phyloP scores from a whole-genome alignment of 1,140 invertebrate species.

The Gerris buenoi region DNA sequence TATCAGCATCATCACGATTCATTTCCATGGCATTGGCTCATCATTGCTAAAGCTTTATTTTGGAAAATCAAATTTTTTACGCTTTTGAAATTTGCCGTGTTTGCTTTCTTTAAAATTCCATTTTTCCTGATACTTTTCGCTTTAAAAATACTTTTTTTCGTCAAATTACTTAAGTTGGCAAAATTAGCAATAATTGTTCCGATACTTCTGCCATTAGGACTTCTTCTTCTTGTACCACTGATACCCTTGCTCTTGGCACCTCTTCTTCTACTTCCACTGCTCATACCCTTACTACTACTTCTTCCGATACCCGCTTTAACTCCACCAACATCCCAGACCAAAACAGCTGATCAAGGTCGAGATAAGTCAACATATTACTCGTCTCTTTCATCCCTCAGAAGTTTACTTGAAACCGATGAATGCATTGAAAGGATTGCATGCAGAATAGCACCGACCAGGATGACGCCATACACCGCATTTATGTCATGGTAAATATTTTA shows the following conservation, averaged over 20 bases:
- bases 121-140: slow-evolving; percentile 7
- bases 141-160: slow-evolving; percentile 6
- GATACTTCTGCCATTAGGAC: not conserved
- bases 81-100: slow-evolving; percentile 3
- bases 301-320: slow-evolving; percentile 9
- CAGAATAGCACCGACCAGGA: slow-evolving; percentile 3
- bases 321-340: not conserved
- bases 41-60: not conserved
- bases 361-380: not conserved
- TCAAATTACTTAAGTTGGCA: slow-evolving; percentile 9
- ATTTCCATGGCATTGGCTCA: not conserved
- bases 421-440: slow-evolving; percentile 13
- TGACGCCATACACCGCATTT: slow-evolving; percentile 2
- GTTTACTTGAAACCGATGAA: slow-evolving; percentile 8
- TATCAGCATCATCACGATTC: not conserved
- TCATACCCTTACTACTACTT: slow-evolving; percentile 9
- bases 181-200: slow-evolving; percentile 4
- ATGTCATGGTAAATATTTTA: slow-evolving; percentile 10
- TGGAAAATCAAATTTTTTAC: not conserved
- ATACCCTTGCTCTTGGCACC: slow-evolving; percentile 3
- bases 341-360: not conserved
- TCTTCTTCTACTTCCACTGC: slow-evolving; percentile 9
- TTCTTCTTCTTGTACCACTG: slow-evolving; percentile 7
- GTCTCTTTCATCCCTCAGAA: not conserved
- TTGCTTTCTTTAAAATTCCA: slow-evolving; percentile 11